These are phyloP conservation scores for Pampusana beccarii DNA, from an alignment of 2,113 vertebrate genomes.

Conservation along the genomic window DNA sequence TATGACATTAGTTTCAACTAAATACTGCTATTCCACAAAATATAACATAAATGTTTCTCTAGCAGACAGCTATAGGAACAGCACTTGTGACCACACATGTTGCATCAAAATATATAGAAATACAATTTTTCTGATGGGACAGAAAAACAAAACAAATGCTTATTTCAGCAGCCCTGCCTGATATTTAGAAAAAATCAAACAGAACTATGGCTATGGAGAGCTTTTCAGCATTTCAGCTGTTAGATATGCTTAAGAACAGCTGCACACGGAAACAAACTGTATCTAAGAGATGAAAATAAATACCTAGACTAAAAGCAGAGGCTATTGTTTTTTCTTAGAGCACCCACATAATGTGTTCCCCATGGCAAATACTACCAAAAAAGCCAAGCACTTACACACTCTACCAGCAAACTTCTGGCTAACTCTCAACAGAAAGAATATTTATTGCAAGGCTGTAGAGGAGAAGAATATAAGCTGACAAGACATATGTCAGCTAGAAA, in stretches of 20 bases:
- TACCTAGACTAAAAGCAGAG: background rate
- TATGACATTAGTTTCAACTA: background rate
- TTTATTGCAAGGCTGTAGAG: background rate
- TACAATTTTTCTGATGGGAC: background rate
- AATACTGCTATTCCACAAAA: background rate
- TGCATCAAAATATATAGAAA: background rate
- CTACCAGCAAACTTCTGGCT: background rate
- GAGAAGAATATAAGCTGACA: background rate
- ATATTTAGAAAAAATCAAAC: background rate
- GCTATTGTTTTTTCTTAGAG: background rate
- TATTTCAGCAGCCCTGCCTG: background rate
- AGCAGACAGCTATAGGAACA: background rate
- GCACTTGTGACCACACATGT: background rate
- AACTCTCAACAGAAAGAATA: background rate
- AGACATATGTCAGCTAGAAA: background rate
- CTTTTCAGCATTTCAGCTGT: background rate
- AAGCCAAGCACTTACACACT: fast-evolving
- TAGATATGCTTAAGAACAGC: background rate
- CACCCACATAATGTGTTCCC: background rate
- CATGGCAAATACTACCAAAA: background rate
- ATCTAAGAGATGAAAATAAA: background rate
- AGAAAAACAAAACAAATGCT: background rate
- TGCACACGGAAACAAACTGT: background rate
- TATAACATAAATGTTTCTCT: background rate
- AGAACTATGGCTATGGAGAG: background rate